Conservation (phyloP, 2,888 invertebrate species). For the Drosophila robusta region DNA sequence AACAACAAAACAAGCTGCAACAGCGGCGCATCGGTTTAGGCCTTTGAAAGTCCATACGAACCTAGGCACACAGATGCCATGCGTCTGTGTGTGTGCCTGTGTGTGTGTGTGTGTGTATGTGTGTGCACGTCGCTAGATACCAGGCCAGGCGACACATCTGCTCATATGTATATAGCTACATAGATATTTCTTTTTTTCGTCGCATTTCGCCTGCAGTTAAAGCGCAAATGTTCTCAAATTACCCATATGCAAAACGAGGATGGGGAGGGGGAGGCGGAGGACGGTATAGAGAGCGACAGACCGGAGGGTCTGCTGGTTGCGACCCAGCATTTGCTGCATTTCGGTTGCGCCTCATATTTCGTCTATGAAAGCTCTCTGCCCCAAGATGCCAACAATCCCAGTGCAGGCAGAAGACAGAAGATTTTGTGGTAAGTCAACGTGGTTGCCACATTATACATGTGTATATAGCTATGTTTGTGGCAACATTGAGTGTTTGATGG, state of each 20-base stretch:
- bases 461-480: conserved; percentile 7
- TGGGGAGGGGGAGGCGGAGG: background rate
- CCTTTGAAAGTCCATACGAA: conserved; percentile 78
- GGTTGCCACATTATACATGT: conserved; percentile 19
- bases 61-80: conserved; percentile 18
- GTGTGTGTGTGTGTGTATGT: conserved; percentile 16
- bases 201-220: conserved; percentile 68
- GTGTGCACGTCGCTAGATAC: conserved; percentile 23
- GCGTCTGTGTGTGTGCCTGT: conserved; percentile 9
- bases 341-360: conserved; percentile 77
- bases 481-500: conserved; percentile 35
- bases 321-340: conserved; percentile 61
- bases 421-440: conserved; percentile 64
- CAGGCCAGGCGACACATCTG: conserved; percentile 73
- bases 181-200: conserved; percentile 45
- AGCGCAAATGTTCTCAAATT: conserved; percentile 82
- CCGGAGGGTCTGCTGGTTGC: conserved; percentile 57
- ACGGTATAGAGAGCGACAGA: background rate
- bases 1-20: conserved; percentile 57
- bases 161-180: conserved; percentile 38
- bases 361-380: conserved; percentile 69
- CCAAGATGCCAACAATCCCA: conserved; percentile 64
- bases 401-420: conserved; percentile 25
- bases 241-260: conserved; percentile 68
- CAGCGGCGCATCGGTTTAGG: conserved; percentile 80